Percentiles rank a stretch among this genome's conserved stretches.
phyloP scores from a whole-genome alignment of 2,113 vertebrate genomes.

The Xenopus laevis region DNA sequence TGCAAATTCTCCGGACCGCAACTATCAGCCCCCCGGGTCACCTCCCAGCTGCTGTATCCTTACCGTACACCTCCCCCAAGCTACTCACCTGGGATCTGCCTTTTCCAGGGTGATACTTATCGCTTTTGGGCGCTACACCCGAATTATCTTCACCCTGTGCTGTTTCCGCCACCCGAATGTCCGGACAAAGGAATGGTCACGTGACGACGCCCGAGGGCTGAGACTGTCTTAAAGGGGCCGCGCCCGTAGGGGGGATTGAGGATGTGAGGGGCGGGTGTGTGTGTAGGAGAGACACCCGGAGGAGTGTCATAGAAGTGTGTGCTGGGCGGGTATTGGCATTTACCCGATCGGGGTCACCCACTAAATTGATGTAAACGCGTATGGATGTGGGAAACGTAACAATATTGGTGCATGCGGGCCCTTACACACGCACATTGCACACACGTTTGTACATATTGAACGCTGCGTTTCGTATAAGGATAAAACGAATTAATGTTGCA shows the following conservation, averaged over 20 bases:
- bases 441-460: no score
- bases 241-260: conserved; percentile 48
- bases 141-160: conserved; percentile 43
- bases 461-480: no score
- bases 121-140: conserved; percentile 22
- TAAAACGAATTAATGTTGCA: no score
- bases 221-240: conserved; percentile 94
- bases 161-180: conserved; percentile 43
- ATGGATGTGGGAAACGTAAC: no score
- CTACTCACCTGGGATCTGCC: conserved; percentile 18
- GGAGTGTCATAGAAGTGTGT: not conserved
- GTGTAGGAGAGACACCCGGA: conserved; percentile 44
- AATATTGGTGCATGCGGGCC: no score
- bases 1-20: not conserved
- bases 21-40: conserved; percentile 23
- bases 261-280: conserved; percentile 46
- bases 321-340: no score
- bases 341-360: no score
- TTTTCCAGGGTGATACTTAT: not conserved
- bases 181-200: conserved; percentile 41
- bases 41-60: not conserved
- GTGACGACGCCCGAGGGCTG: conserved; percentile 85
- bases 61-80: not conserved
- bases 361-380: no score
- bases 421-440: no score